Evolutionary conservation across 2,113 vertebrate species (phyloP).

Genomic region (Pagrus major): DNA sequence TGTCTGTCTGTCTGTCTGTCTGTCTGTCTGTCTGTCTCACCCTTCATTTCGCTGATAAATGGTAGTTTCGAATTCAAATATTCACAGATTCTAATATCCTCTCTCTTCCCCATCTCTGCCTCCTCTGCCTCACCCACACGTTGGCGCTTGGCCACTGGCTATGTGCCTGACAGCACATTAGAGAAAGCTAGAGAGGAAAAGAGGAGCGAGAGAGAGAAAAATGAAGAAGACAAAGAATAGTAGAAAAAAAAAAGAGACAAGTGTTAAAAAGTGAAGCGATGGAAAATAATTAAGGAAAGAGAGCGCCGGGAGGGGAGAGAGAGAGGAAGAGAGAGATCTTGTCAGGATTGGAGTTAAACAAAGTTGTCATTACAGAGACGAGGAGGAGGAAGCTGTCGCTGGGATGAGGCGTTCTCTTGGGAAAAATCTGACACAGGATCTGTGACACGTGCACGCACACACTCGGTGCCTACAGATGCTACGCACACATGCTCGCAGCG

Average conservation of each 20-base stretch:
- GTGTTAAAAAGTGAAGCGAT: slow-evolving; percentile 28
- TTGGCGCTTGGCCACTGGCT: slow-evolving; percentile 46
- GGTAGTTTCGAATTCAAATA: slow-evolving; percentile 10
- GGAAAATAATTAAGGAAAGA: slow-evolving; percentile 22
- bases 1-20: neutral
- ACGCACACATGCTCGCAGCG: slow-evolving; percentile 9
- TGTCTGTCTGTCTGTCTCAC: neutral
- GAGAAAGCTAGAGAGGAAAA: slow-evolving; percentile 15
- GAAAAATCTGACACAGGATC: slow-evolving; percentile 65
- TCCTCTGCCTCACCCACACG: slow-evolving; percentile 32
- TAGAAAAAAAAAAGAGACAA: neutral
- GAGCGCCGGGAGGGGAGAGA: slow-evolving; percentile 31
- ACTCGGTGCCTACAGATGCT: slow-evolving; percentile 30
- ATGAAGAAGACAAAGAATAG: slow-evolving; percentile 31
- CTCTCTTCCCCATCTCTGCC: neutral
- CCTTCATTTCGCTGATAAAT: neutral
- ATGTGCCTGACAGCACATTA: slow-evolving; percentile 39
- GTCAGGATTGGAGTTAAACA: slow-evolving; percentile 49
- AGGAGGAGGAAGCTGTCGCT: slow-evolving; percentile 58
- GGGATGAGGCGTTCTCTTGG: slow-evolving; percentile 50
- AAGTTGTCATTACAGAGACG: slow-evolving; percentile 64
- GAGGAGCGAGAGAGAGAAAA: slow-evolving; percentile 12
- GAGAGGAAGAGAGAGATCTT: slow-evolving; percentile 35
- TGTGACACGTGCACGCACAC: slow-evolving; percentile 29
- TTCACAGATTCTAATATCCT: slow-evolving; percentile 26